phyloP scores from a whole-genome alignment of 2,113 vertebrate species.

The Anhinga rufa region DNA sequence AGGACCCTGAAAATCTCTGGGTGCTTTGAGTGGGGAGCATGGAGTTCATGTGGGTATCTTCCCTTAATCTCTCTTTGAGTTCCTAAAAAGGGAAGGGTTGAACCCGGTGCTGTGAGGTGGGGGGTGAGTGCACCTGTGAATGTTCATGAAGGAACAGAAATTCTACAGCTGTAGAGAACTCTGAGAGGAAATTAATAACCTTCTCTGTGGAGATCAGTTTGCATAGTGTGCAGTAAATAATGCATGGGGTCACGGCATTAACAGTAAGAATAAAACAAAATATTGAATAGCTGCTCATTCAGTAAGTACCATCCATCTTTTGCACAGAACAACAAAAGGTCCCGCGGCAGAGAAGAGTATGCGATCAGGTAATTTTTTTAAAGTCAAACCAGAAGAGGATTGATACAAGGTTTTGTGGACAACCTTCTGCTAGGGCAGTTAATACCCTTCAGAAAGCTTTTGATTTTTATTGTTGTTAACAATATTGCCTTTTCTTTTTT shows the following conservation, averaged over 20 bases:
- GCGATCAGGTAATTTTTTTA: neutral
- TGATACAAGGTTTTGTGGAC: neutral
- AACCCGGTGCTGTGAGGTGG: neutral
- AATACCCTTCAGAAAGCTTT: neutral
- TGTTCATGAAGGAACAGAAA: neutral
- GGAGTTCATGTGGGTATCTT: rapidly evolving
- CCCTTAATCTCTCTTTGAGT: rapidly evolving
- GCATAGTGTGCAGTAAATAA: neutral
- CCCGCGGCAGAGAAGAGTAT: neutral
- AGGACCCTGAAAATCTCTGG: neutral
- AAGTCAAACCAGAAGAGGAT: neutral
- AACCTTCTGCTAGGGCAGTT: neutral
- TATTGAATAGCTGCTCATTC: neutral
- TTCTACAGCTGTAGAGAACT: neutral
- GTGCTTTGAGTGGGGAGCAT: rapidly evolving
- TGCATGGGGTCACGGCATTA: neutral
- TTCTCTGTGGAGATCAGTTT: neutral
- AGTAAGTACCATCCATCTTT: neutral
- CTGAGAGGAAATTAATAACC: slow-evolving; percentile 22
- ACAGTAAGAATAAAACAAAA: neutral
- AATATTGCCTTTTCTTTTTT: neutral
- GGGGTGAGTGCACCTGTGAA: neutral
- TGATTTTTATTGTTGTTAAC: neutral
- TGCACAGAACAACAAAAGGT: neutral
- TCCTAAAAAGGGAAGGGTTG: rapidly evolving